Evolutionary conservation across 1,140 invertebrate genomes (phyloP), one percentile per base, ranked within the genome.

Genomic region (Plutomurus gul): DNA sequence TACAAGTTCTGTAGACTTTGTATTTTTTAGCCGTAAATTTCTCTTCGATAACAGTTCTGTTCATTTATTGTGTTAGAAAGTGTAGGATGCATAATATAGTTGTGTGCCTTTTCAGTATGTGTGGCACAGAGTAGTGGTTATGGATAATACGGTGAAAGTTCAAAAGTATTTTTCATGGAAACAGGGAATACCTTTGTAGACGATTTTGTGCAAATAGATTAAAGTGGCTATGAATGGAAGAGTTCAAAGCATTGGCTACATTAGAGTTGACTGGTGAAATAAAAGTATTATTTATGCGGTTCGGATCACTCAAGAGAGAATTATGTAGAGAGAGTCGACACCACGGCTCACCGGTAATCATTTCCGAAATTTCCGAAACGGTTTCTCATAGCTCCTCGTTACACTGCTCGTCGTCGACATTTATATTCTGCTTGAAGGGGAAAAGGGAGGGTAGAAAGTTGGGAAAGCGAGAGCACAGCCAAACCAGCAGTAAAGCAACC

Each of bases 301-400:
- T 65, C 56, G 56, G 56, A 65, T 65, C 56, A 65, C 56, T 65
- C 56, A 65, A 36, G 56, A 65, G 56, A 65, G 56, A 65, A 65
- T 65, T 65, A 65, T 65, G 56, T 33, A 65, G 27, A 65, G 56
- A 65, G 56, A 65, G 56, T 18, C 56, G 56, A 65, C 56, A 65
- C 56, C 56, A 65, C 56, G 56, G 56, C 56, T 65, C 56, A 65
- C 56, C 56, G 56, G 56, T 65, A 65, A 65, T 65, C 56, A 65
- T 65, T 65, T 65, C 56, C 56, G 56, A 65, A 65, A 65, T 65
- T 65, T 65, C 56, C 56, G 56, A 65, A 65, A 65, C 56, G 27
- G 56, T 65, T 65, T 65, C 56, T 65, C 51, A 51, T 51, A 65
- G 56, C 56, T 65, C 18, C 56, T 60, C 51, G 51, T 60, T 60